A percentile compares a stretch with the other conserved stretches of the same genome.
These are phyloP conservation scores for Fistularia commersonii DNA, from an alignment of 2,797 vertebrate species.

Conservation along the genomic window DNA sequence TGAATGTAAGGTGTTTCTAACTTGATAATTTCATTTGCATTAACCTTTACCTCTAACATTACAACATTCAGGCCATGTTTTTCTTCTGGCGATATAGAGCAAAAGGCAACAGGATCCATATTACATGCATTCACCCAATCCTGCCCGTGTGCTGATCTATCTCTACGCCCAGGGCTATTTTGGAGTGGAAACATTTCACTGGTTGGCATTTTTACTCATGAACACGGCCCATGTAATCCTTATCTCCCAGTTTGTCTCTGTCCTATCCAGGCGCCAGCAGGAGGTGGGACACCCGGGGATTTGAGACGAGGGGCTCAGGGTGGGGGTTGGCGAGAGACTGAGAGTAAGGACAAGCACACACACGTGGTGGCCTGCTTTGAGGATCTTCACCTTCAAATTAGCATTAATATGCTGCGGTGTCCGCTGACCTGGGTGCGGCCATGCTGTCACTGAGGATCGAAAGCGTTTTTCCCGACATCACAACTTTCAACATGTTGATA, in stretches of 20 bases:
- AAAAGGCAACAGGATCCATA: constrained; percentile 7
- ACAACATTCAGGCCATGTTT: neutral
- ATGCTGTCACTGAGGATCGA: too few species aligned
- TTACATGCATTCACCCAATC: neutral
- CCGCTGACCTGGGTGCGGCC: too few species aligned
- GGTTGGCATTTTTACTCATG: neutral
- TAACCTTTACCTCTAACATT: neutral
- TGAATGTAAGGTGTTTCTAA: too few species aligned
- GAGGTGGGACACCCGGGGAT: too few species aligned
- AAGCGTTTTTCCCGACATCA: too few species aligned
- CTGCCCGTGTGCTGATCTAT: constrained; percentile 6
- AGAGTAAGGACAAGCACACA: neutral
- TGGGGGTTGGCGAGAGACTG: too few species aligned
- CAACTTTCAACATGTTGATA: too few species aligned
- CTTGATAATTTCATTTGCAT: neutral
- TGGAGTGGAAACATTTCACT: constrained; percentile 14
- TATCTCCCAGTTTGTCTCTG: neutral
- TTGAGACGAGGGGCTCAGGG: too few species aligned
- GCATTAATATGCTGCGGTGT: neutral
- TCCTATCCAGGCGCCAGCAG: neutral
- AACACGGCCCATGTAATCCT: neutral
- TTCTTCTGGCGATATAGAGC: neutral
- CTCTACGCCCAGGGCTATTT: constrained; percentile 45
- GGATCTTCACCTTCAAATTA: constrained; percentile 3
- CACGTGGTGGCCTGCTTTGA: constrained; percentile 3